Base-by-base conservation (phyloP, 1,140 invertebrate species). In the Parasteatoda tepidariorum region DNA sequence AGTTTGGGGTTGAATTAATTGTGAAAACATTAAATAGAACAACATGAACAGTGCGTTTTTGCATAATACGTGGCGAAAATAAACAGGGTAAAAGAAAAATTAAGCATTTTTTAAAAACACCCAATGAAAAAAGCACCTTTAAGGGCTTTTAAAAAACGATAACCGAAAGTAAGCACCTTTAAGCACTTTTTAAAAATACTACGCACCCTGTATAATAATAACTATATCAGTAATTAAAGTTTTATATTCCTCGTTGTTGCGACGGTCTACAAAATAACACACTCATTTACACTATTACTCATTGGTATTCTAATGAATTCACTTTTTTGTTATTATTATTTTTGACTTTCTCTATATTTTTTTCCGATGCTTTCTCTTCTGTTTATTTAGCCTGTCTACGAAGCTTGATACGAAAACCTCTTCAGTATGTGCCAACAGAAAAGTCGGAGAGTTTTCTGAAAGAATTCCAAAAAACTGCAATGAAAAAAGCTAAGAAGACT, bases 401-500 rank as follows among this genome's bases (percentile, higher is more conserved):
- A 15, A 41, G 38, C 13, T 48, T 85, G 0, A 67, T 85, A 6
- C 57, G 71, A 0, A 48, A 61, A 33, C 62, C 71, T 0, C 30
- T 85, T 0, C 54, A 81, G 13, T 26, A 33, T 9, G 15, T 85
- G 2, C 84, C 76, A 7, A 64, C 73, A 41, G 76, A 70, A 11
- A 85, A 85, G 38, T 54, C 68, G 9, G 68, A 68, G 22, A 31
- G 11, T 1, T 59, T 82, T n/a, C 26, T 82, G 22, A 82, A 85
- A 61, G 84, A 85, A 2, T 68, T 85, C 31, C 30, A 41, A 26
- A 85, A 85, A 30, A 26, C 62, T 3, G 84, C 84, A 5, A 34
- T 28, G 7, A 85, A 85, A 48, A 82, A 85, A 68, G 68, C 76
- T 1, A 85, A 85, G 15, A 85, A 85, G 66, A 75, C 75, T 2